These are phyloP conservation scores for Xyrauchen texanus DNA, from an alignment of 2,113 vertebrate genomes.

Conservation along the genomic window DNA sequence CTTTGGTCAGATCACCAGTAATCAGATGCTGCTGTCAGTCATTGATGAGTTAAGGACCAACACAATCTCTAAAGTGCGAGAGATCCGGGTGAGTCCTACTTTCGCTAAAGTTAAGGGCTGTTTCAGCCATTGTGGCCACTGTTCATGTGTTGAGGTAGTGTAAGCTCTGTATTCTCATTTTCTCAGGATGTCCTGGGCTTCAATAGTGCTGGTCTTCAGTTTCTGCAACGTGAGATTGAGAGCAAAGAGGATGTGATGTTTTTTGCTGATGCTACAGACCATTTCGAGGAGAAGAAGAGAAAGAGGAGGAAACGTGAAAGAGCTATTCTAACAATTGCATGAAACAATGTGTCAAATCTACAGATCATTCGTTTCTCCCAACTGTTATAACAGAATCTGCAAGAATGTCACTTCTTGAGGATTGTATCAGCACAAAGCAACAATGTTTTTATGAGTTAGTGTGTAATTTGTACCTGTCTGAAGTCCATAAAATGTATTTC, in stretches of 20 bases:
- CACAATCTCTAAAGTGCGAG: constrained; percentile 85
- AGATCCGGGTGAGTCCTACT: constrained; percentile 81
- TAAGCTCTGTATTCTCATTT: background rate
- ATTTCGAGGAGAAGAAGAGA: constrained; percentile 83
- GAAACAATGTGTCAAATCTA: constrained; percentile 36
- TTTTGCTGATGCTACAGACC: constrained; percentile 91
- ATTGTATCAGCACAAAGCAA: too few relatives aligned
- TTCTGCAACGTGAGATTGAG: constrained; percentile 89
- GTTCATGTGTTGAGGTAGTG: background rate
- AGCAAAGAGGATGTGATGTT: constrained; percentile 91
- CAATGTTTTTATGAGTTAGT: constrained; percentile 32
- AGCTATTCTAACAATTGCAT: constrained; percentile 83
- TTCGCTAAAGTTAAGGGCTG: background rate
- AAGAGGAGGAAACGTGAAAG: constrained; percentile 88
- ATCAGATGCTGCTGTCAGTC: constrained; percentile 89
- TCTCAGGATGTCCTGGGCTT: constrained; percentile 90
- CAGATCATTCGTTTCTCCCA: background rate
- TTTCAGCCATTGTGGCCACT: background rate
- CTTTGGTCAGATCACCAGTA: constrained; percentile 93
- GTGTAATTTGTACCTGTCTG: background rate
- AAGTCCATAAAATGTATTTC: background rate
- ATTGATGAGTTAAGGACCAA: constrained; percentile 87
- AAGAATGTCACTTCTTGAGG: too few relatives aligned
- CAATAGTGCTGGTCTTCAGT: constrained; percentile 90
- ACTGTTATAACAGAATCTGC: too few relatives aligned